Base-by-base conservation (phyloP, 2,113 vertebrate species). In the Felis chaus region DNA sequence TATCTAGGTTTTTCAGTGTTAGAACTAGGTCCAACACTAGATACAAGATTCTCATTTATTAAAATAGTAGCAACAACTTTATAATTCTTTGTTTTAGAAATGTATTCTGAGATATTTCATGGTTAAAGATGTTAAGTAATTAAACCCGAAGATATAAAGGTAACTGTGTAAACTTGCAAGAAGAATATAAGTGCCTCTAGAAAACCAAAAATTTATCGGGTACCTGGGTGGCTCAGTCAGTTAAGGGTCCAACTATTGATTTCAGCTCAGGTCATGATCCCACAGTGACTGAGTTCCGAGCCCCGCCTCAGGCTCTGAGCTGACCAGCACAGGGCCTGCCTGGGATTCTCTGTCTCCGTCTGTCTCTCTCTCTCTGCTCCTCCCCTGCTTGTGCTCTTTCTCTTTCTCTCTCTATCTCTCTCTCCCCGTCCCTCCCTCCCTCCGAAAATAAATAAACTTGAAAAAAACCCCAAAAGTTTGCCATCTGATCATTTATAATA, bases 11-110 rank as follows among this genome's bases (percentile, higher is more conserved):
- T 90, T 84, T 68, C 76, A 13, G 31, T 79, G 11, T 86, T 19
- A 79, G 50, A 91, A 57, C 69, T 83, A 85, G 41, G 14, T 84
- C 16, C n/a, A 94, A 76, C 33, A 80, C 33, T 5, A 31, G 14
- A 82, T 33, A 23, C 48, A 71, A 95, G 53, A 95, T 66, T 88
- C 65, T 39, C 53, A 5, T 39, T 90, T 80, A 39, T 85, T 92
- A 87, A 87, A 94, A 66, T 36, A 96, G n/a, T 31, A 97, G 50
- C 29, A 89, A 91, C 10, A 63, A 41, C 90, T 83, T 61, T 50
- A 50, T 57, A 93, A 92, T 36, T 86, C 74, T 68, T 91, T 73
- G 90, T 86, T 96, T 97, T 63, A 89, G 39, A 93, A 94, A 81
- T 69, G 84, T 90, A 88, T 76, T 87, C 81, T 92, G 81, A 68